A percentile compares a stretch with the other conserved stretches of the same genome.
phyloP scores from a whole-genome alignment of 2,888 invertebrate genomes.

The Psylliodes chrysocephalus region DNA sequence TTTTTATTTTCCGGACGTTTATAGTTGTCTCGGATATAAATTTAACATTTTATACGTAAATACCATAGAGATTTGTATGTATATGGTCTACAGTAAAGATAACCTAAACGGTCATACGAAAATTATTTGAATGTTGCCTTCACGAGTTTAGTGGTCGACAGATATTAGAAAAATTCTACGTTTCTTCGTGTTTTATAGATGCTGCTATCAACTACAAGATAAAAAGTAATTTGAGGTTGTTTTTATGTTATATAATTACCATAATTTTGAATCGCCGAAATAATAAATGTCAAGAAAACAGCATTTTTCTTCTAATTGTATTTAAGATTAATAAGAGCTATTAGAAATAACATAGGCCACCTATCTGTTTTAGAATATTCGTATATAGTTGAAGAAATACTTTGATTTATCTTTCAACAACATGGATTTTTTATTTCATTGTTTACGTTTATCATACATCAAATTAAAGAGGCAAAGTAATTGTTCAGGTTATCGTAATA shows the following conservation, averaged over 20 bases:
- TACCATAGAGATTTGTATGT: conserved; percentile 30
- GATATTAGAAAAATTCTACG: conserved; percentile 12
- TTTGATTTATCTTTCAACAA: too few species aligned
- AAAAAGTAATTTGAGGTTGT: background rate
- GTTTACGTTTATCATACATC: too few species aligned
- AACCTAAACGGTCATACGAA: conserved; percentile 31
- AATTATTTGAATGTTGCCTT: conserved; percentile 34
- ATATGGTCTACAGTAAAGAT: conserved; percentile 30
- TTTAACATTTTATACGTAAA: conserved; percentile 36
- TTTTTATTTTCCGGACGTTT: conserved; percentile 40
- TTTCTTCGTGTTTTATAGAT: conserved; percentile 15
- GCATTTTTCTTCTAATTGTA: background rate
- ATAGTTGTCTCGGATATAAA: conserved; percentile 38
- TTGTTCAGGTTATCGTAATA: too few species aligned
- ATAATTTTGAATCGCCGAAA: background rate
- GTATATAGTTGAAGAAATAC: too few species aligned
- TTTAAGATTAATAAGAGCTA: background rate
- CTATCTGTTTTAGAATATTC: too few species aligned
- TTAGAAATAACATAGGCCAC: background rate
- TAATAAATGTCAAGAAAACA: conserved; percentile 7
- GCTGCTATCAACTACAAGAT: conserved; percentile 2
- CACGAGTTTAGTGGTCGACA: conserved; percentile 8
- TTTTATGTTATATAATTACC: background rate
- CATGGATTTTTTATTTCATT: too few species aligned
- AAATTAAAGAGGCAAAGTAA: too few species aligned